phyloP scores from a whole-genome alignment of 2,888 invertebrate genomes.

The Noctua fimbriata region DNA sequence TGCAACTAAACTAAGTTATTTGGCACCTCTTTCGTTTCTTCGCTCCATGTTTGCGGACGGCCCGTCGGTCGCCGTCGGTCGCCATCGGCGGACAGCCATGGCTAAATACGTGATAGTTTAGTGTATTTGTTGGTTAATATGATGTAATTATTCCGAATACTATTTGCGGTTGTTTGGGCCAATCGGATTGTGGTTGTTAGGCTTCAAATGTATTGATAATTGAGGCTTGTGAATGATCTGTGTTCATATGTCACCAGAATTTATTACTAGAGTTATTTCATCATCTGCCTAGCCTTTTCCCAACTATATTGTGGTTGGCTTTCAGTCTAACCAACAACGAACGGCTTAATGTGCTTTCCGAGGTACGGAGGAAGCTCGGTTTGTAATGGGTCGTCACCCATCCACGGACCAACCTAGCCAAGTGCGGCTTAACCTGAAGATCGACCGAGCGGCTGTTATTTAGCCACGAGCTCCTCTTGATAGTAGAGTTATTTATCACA shows the following conservation, averaged over 20 bases:
- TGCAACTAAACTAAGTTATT: background rate
- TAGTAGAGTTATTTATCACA: background rate
- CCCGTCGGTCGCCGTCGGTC: background rate
- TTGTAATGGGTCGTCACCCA: too few relatives aligned
- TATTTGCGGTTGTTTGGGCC: conserved; percentile 24
- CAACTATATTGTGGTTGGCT: background rate
- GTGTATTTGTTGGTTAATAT: conserved; percentile 56
- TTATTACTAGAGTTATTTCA: background rate
- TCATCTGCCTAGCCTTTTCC: background rate
- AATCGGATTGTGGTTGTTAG: conserved; percentile 39
- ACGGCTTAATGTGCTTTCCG: too few relatives aligned
- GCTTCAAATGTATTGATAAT: conserved; percentile 30
- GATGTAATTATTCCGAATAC: conserved; percentile 50
- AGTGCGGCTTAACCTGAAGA: background rate
- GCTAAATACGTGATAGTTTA: conserved; percentile 55
- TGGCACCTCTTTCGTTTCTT: conserved; percentile 14
- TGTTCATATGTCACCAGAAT: background rate
- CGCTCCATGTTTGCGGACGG: conserved; percentile 5
- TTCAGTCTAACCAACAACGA: too few relatives aligned
- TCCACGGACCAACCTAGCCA: background rate
- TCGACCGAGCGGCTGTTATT: background rate
- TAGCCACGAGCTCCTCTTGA: too few relatives aligned
- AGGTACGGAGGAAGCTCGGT: too few relatives aligned
- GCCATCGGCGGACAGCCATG: conserved; percentile 14
- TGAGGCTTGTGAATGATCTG: conserved; percentile 7